Conservation (phyloP, 1,140 invertebrate genomes). For the Drosophila melanica region DNA sequence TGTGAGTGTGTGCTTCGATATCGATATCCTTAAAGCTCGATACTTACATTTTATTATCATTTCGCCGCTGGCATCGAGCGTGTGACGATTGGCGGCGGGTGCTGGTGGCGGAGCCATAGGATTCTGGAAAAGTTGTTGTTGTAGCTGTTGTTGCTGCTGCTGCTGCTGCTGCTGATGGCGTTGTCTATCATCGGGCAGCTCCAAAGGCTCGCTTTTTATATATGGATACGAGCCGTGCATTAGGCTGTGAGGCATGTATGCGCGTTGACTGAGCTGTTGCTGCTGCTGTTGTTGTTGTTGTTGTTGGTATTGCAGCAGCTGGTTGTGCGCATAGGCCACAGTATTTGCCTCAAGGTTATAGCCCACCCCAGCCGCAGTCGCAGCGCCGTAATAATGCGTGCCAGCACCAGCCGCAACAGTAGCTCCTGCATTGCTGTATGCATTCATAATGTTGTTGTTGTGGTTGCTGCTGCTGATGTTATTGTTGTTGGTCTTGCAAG, state of each 20-base stretch:
- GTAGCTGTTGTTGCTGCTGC: constrained; percentile 34
- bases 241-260: constrained; percentile 61
- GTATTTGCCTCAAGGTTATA: constrained; percentile 76
- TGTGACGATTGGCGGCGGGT: constrained; percentile 43
- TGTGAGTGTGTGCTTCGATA: constrained; percentile 27
- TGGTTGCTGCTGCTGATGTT: constrained; percentile 25
- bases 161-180: constrained; percentile 37
- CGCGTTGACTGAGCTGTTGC: constrained; percentile 51
- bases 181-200: constrained; percentile 40
- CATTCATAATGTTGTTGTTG: constrained; percentile 54
- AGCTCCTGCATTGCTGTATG: constrained; percentile 32
- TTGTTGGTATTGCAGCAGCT: constrained; percentile 75
- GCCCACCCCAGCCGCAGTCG: constrained; percentile 44
- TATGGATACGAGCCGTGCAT: constrained; percentile 69
- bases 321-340: constrained; percentile 75
- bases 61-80: constrained; percentile 47
- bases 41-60: constrained; percentile 77
- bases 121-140: constrained; percentile 41
- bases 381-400: constrained; percentile 62
- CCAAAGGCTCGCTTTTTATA: constrained; percentile 70
- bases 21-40: constrained; percentile 48
- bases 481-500: constrained; percentile 54
- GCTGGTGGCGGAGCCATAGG: constrained; percentile 70
- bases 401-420: constrained; percentile 20
- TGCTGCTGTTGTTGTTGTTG: constrained; percentile 47